phyloP scores from a whole-genome alignment of 2,888 invertebrate genomes.

The Eurytoma adleriae region DNA sequence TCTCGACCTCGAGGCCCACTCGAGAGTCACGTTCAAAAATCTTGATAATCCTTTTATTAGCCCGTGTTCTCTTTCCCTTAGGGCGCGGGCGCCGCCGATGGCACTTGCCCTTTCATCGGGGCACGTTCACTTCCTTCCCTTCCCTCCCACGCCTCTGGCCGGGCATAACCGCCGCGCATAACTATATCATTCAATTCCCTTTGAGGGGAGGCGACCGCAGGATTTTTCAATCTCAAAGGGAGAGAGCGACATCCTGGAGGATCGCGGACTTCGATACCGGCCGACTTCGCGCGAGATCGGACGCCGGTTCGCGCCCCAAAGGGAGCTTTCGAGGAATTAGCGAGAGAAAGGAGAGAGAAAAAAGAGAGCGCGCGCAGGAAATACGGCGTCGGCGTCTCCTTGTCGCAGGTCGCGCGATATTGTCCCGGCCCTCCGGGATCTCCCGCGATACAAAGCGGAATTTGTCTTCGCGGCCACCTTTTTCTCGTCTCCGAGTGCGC shows the following conservation, averaged over 20 bases:
- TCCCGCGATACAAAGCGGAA: slow-evolving; percentile 39
- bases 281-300: background rate
- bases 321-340: slow-evolving; percentile 39
- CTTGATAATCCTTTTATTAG: slow-evolving; percentile 46
- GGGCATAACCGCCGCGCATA: slow-evolving; percentile 7
- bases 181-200: background rate
- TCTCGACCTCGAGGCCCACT: slow-evolving; percentile 7
- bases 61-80: background rate
- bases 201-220: background rate
- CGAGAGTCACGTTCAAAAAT: slow-evolving; percentile 49
- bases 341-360: background rate
- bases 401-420: slow-evolving; percentile 25
- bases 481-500: background rate
- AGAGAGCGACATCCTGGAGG: background rate
- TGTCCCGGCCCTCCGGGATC: slow-evolving; percentile 16
- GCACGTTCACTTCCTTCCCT: slow-evolving; percentile 34
- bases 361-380: slow-evolving; percentile 16
- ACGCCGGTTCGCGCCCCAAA: background rate
- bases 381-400: slow-evolving; percentile 18
- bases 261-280: background rate
- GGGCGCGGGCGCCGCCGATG: background rate
- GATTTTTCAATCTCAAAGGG: slow-evolving; percentile 3
- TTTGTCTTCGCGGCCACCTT: slow-evolving; percentile 30
- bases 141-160: background rate
- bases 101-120: slow-evolving; percentile 37